phyloP scores from a whole-genome alignment of 2,888 invertebrate species.

The Aquatica leii region DNA sequence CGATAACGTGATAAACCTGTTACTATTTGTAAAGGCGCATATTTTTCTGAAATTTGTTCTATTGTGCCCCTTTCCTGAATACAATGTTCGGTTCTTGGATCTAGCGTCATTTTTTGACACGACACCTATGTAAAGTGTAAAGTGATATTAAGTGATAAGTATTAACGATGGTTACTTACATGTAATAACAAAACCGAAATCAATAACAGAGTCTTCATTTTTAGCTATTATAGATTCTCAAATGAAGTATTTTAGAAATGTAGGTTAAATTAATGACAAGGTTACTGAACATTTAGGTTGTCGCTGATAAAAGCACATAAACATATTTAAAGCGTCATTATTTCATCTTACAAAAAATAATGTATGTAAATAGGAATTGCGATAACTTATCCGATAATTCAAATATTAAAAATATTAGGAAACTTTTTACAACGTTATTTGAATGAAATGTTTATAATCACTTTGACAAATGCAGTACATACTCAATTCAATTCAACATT shows the following conservation, averaged over 20 bases:
- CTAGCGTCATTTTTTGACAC: constrained; percentile 4
- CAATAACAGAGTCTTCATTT: neutral
- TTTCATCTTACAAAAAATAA: too few species aligned
- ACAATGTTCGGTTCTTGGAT: constrained; percentile 3
- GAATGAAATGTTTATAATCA: too few species aligned
- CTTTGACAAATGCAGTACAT: too few species aligned
- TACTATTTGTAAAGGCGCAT: constrained; percentile 14
- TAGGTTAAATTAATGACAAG: constrained; percentile 2
- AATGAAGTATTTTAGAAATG: neutral
- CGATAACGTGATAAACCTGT: constrained; percentile 18
- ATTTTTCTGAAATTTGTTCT: neutral
- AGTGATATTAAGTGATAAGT: too few species aligned
- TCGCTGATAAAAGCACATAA: constrained; percentile 1
- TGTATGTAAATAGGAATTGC: too few species aligned
- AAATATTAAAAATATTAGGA: too few species aligned
- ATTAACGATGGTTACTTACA: too few species aligned
- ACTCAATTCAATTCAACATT: too few species aligned
- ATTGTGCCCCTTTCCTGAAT: constrained; percentile 3
- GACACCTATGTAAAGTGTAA: neutral
- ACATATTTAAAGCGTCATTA: too few species aligned
- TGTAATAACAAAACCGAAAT: neutral
- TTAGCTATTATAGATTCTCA: neutral
- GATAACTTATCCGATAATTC: too few species aligned
- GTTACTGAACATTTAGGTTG: constrained; percentile 7
- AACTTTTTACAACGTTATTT: too few species aligned